These are phyloP conservation scores for Rattus norvegicus DNA, from an alignment of 2,113 vertebrate species.

Conservation along the genomic window GRCr8 NC_086022.1:43911501-43912000, in stretches of 20 bases:
- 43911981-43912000: conserved; percentile 75
- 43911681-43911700: conserved; percentile 72
- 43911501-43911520: conserved; percentile 6
- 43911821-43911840: conserved; percentile 51
- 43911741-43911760: conserved; percentile 68
- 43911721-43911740: conserved; percentile 58
- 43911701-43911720: conserved; percentile 69
- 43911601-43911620: conserved; percentile 53
- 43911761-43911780: conserved; percentile 49
- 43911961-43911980: conserved; percentile 78
- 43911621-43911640: conserved; percentile 63
- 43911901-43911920: conserved; percentile 65
- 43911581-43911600: conserved; percentile 66
- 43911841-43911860: conserved; percentile 59
- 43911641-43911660: not conserved
- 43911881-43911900: conserved; percentile 63
- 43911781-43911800: conserved; percentile 83
- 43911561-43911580: conserved; percentile 69
- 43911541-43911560: conserved; percentile 22
- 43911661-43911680: conserved; percentile 76
- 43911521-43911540: conserved; percentile 49
- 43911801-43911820: conserved; percentile 78
- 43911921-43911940: conserved; percentile 70
- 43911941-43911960: conserved; percentile 73
- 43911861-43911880: conserved; percentile 63